phyloP scores from a whole-genome alignment of 2,113 vertebrate genomes.

The Psittacula cyanocephala region DNA sequence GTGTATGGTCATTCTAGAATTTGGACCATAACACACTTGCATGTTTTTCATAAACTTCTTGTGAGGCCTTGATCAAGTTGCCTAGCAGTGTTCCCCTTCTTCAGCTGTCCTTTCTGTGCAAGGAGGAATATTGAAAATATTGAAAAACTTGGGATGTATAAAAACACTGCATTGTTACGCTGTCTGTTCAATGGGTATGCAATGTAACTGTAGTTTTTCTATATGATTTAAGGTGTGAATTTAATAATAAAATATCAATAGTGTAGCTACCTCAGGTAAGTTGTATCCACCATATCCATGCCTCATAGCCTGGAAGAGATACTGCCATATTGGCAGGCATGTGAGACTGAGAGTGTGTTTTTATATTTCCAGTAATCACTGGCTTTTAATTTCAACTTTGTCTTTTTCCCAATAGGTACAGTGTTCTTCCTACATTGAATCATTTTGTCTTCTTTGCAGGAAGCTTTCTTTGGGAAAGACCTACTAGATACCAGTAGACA shows the following conservation, averaged over 20 bases:
- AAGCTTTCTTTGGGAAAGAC: constrained; percentile 95
- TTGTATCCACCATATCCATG: not conserved
- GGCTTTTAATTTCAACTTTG: not conserved
- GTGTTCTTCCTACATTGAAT: not conserved
- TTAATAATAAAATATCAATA: not conserved
- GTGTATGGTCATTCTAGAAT: not conserved
- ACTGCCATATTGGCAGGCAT: not conserved
- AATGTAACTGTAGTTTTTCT: not conserved
- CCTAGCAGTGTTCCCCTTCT: not conserved
- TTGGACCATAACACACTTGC: not conserved
- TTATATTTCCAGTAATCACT: not conserved
- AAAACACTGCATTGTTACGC: not conserved
- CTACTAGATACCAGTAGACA: constrained; percentile 88
- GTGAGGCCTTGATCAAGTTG: not conserved
- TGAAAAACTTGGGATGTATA: not conserved
- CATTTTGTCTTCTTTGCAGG: constrained; percentile 72
- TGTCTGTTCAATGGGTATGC: not conserved
- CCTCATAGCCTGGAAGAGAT: not conserved
- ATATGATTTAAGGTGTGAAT: not conserved
- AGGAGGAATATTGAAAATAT: not conserved
- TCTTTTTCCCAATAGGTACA: not conserved
- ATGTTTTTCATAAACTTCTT: not conserved
- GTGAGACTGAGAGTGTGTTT: not conserved
- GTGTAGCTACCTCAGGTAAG: not conserved
- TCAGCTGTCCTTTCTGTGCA: not conserved